A percentile compares a stretch with the other conserved stretches of the same genome.
Evolutionary conservation across 2,797 vertebrate genomes (phyloP).

Genomic region (Epinephelus malabaricus): DNA sequence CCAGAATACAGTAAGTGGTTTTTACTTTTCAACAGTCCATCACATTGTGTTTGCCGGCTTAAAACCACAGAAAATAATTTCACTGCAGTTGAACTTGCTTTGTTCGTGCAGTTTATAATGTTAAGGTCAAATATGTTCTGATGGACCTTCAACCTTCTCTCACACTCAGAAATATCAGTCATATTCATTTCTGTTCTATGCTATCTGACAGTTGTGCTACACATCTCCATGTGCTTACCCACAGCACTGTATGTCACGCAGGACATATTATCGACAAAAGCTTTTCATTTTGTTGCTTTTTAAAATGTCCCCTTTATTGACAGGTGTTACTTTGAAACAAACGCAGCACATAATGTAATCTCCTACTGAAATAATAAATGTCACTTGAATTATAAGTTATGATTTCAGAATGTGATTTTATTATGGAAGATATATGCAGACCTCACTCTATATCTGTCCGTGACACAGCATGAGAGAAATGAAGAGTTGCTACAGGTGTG

Average conservation of each 20-base stretch:
- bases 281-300: slow-evolving; percentile 7
- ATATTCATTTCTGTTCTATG: background rate
- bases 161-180: background rate
- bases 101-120: background rate
- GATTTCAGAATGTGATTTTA: slow-evolving; percentile 23
- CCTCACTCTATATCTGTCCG: slow-evolving; percentile 17
- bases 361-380: slow-evolving; percentile 13
- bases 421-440: slow-evolving; percentile 28
- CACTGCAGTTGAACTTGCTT: background rate
- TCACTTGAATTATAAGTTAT: slow-evolving; percentile 27
- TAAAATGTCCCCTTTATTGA: slow-evolving; percentile 8
- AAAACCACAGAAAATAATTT: background rate
- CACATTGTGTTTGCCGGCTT: background rate
- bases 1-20: background rate
- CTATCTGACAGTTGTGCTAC: background rate
- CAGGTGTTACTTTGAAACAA: slow-evolving; percentile 31
- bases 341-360: slow-evolving; percentile 12
- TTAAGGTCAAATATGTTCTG: background rate
- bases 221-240: background rate
- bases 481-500: slow-evolving; percentile 24
- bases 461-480: slow-evolving; percentile 22
- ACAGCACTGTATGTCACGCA: background rate
- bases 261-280: too few relatives aligned
- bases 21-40: background rate
- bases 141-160: background rate